phyloP scores from a whole-genome alignment of 2,797 vertebrate species.

The Numenius phaeopus region DNA sequence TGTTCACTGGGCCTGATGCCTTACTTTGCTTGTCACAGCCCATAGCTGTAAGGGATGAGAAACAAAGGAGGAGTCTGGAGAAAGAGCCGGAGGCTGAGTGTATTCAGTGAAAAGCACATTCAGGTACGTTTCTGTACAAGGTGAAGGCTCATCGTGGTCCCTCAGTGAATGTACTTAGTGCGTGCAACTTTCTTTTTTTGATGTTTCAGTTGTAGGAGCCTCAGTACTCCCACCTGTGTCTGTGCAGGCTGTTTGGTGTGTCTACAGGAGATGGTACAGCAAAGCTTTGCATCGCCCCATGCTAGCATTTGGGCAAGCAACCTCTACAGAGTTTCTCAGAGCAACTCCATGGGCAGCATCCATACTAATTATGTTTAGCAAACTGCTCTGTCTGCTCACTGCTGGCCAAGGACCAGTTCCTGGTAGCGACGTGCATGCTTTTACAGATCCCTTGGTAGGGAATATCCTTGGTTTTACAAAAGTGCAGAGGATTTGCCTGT shows the following conservation, averaged over 20 bases:
- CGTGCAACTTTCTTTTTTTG: background rate
- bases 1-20: background rate
- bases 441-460: background rate
- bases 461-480: background rate
- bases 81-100: background rate
- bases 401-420: background rate
- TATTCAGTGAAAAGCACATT: background rate
- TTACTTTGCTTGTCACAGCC: background rate
- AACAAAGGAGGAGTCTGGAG: background rate
- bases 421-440: background rate
- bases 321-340: background rate
- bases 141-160: background rate
- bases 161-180: background rate
- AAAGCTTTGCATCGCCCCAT: background rate
- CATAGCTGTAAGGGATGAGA: background rate
- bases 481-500: background rate
- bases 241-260: background rate
- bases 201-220: background rate
- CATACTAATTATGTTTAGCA: background rate
- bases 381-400: background rate
- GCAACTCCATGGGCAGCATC: background rate
- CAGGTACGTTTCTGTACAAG: background rate
- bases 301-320: background rate
- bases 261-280: background rate
- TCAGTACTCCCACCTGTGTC: background rate